phyloP scores from a whole-genome alignment of 2,888 invertebrate species.

The Epirrhoe tristata region DNA sequence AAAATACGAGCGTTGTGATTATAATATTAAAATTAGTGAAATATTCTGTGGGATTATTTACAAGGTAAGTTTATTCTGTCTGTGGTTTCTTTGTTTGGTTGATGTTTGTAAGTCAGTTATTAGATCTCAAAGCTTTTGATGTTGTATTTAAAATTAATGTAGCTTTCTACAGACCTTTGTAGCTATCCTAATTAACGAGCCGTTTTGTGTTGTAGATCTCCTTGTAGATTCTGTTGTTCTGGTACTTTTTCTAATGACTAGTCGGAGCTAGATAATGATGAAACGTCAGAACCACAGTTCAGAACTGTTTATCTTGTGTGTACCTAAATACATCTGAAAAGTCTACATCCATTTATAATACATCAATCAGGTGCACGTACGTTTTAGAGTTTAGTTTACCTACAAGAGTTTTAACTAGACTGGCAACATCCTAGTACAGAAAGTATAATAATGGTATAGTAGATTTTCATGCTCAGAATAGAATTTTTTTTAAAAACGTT shows the following conservation, averaged over 20 bases:
- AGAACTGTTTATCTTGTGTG: not conserved
- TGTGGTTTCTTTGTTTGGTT: conserved; percentile 1
- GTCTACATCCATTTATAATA: no score
- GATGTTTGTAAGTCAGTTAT: not conserved
- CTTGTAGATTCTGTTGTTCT: not conserved
- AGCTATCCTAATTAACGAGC: no score
- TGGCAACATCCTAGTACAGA: no score
- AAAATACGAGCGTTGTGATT: conserved; percentile 48
- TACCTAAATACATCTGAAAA: no score
- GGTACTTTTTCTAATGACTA: not conserved
- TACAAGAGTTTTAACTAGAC: no score
- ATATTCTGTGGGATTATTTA: conserved; percentile 44
- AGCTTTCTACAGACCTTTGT: not conserved
- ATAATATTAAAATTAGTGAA: conserved; percentile 49
- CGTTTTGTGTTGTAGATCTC: not conserved
- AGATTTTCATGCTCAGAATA: no score
- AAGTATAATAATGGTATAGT: no score
- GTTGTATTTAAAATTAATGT: not conserved
- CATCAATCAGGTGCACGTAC: no score
- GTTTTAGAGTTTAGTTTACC: no score
- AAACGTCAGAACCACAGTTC: not conserved
- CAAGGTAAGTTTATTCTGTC: conserved; percentile 26
- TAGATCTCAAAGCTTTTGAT: not conserved
- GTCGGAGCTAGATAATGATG: not conserved
- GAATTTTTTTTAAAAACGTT: no score